Conservation (phyloP, 2,113 vertebrate species). For the Epinephelus fuscoguttatus region DNA sequence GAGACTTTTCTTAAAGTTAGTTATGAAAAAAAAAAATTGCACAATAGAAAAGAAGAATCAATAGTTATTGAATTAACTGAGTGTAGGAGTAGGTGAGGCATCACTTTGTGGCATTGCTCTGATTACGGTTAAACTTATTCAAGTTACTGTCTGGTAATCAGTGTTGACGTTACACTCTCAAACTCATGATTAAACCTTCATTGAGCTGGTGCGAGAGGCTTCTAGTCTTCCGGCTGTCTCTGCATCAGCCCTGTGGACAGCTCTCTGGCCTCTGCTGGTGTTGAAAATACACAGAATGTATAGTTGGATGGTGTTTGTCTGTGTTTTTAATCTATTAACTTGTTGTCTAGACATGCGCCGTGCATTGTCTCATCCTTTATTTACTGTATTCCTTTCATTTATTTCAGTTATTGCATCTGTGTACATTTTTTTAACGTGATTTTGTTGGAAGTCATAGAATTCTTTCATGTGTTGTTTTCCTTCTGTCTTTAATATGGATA, state of each 20-base stretch:
- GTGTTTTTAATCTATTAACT: slow-evolving; percentile 13
- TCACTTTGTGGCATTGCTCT: neutral
- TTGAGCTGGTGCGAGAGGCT: neutral
- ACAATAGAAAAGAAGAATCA: neutral
- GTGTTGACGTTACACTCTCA: neutral
- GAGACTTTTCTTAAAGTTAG: neutral
- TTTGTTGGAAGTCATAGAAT: neutral
- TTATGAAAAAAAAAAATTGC: neutral
- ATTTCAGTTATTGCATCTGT: neutral
- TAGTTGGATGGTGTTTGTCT: neutral
- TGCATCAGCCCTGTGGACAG: neutral
- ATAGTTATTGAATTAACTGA: neutral
- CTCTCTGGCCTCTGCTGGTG: neutral
- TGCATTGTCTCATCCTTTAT: slow-evolving; percentile 32
- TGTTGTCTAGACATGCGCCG: slow-evolving; percentile 1
- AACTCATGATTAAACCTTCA: neutral
- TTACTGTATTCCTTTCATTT: neutral
- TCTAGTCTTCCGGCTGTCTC: neutral
- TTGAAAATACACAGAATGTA: neutral
- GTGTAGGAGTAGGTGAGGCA: no score
- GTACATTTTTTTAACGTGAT: slow-evolving; percentile 5
- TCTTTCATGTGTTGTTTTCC: neutral
- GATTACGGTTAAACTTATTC: neutral
- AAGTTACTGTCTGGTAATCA: neutral
- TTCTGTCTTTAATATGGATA: neutral